Percentiles rank a stretch among this genome's conserved stretches.
phyloP scores from a whole-genome alignment of 2,113 vertebrate species.

The Stercorarius parasiticus region DNA sequence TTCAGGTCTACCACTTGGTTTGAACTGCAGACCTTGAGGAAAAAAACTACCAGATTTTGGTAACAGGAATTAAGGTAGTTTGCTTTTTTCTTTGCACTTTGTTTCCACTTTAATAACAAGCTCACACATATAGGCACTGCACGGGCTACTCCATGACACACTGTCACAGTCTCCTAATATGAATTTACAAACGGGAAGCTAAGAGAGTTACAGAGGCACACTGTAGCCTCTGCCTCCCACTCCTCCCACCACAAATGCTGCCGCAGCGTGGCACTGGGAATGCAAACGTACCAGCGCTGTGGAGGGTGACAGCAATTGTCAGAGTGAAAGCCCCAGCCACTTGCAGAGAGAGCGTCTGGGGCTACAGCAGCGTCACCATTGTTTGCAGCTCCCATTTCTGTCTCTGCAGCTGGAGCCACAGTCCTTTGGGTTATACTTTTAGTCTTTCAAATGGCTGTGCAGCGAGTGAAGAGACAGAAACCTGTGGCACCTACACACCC shows the following conservation, averaged over 20 bases:
- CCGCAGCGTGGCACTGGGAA: background rate
- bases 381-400: background rate
- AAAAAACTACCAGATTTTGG: background rate
- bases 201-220: background rate
- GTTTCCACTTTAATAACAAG: background rate
- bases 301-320: background rate
- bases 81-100: background rate
- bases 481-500: background rate
- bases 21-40: background rate
- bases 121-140: background rate
- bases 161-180: background rate
- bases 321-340: background rate
- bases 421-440: background rate
- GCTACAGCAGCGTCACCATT: background rate
- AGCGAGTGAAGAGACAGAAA: background rate
- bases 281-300: accelerated
- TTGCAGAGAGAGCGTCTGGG: background rate
- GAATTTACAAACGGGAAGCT: background rate
- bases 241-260: background rate
- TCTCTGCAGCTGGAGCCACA: background rate
- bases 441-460: background rate
- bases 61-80: background rate
- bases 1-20: background rate
- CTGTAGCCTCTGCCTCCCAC: background rate
- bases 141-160: background rate